Base-by-base conservation (phyloP, 2,113 vertebrate species). In the Scolopax mira region DNA sequence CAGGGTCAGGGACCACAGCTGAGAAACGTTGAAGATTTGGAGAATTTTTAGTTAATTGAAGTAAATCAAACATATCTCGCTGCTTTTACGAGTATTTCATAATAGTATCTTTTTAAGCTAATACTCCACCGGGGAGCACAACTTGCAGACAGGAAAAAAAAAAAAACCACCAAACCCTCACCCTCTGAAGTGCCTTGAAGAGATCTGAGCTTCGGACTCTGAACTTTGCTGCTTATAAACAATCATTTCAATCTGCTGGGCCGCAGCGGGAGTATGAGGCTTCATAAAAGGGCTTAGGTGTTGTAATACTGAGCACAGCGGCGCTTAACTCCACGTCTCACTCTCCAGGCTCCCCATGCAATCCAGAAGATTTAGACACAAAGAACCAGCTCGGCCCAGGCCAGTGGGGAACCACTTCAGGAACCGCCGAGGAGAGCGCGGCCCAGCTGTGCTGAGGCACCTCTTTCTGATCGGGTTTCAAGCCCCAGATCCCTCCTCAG, bases 271-370 rank as follows among this genome's bases (percentile, higher is more conserved):
- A 96, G 85, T 97, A 95, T 96, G 88, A 91, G 72, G 91, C 94
- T 96, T 96, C 96, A 91, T 87, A 87, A 93, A 87, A 92, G 52
- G 41, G 95, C 86, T 95, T 93, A 94, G 95, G 94, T 95, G 95
- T 81, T 93, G 86, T 94, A 97, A 96, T 92, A 94, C 84, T 52
- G 89, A 96, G 91, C 22, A 52, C 89, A 94, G 89, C 93, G 89
- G 80, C 8, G 3, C 42, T 89, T 64, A n/a, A 51, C 86, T 97
- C 84, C 35, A 5, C 2, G 48, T 87, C 96, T 85, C 39, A 0
- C 91, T 93, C 27, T 69, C 57, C 86, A 93, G 80, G 52, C 80
- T 87, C 58, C 79, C 61, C 7, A 1, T 44, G 61, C 86, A 92
- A 33, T 75, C 93, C 93, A 85, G 89, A 90, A 95, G 77, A 87